phyloP scores from a whole-genome alignment of 2,888 invertebrate species.

The Meghimatium bilineatum region DNA sequence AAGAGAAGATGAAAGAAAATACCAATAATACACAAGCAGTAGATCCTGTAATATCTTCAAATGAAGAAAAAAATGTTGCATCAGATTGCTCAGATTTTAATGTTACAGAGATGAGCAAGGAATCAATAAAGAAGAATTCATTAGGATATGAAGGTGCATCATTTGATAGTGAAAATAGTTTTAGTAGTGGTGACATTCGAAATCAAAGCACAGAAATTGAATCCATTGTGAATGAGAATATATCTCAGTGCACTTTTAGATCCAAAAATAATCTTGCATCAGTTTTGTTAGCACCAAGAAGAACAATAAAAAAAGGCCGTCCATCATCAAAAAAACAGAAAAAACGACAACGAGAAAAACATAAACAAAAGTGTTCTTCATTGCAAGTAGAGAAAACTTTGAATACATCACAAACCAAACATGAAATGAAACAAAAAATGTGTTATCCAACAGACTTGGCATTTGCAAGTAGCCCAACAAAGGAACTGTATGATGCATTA shows the following conservation, averaged over 20 bases:
- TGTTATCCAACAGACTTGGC: not conserved
- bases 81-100: not conserved
- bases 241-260: not conserved
- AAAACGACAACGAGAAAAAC: conserved; percentile 37
- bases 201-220: not conserved
- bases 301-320: conserved; percentile 33
- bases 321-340: conserved; percentile 44
- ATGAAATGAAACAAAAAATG: not conserved
- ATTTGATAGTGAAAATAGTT: not conserved
- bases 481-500: not conserved
- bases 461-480: not conserved
- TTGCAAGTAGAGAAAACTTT: not conserved
- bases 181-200: not conserved
- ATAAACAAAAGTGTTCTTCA: not conserved
- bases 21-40: not conserved
- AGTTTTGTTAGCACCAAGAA: conserved; percentile 31
- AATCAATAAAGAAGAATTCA: not conserved
- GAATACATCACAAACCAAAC: not conserved
- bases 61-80: not conserved
- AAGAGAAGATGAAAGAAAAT: not conserved
- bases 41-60: not conserved
- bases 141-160: not conserved
- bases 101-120: not conserved
- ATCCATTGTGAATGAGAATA: not conserved
- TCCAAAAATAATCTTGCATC: not conserved